A percentile compares a stretch with the other conserved stretches of the same genome.
Evolutionary conservation across 2,113 vertebrate species (phyloP).

Genomic region (Sclerurus mexicanus): DNA sequence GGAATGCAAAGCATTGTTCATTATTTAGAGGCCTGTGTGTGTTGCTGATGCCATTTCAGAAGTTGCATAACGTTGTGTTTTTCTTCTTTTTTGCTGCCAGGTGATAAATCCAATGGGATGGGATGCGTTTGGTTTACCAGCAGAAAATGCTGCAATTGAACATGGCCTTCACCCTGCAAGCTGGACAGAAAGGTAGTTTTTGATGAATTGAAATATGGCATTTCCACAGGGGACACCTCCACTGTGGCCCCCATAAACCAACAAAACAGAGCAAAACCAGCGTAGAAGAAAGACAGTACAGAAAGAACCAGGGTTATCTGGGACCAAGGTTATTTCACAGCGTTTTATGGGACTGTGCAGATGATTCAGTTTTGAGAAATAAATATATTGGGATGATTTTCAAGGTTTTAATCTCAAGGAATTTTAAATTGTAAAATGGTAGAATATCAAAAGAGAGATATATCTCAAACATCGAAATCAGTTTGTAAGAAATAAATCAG

Average conservation of each 20-base stretch:
- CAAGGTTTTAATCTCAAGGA: not conserved
- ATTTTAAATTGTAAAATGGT: not conserved
- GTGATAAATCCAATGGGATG: conserved; percentile 98
- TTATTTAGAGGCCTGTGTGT: not conserved
- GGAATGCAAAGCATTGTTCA: not conserved
- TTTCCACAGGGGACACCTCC: not conserved
- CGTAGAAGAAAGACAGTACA: not conserved
- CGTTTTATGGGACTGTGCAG: not conserved
- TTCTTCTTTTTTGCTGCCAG: conserved; percentile 63
- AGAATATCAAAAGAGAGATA: not conserved
- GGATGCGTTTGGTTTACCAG: conserved; percentile 96
- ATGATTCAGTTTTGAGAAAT: not conserved
- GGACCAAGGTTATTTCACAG: not conserved
- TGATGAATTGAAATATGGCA: not conserved
- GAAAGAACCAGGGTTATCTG: not conserved
- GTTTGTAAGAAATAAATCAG: not conserved
- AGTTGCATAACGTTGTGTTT: not conserved
- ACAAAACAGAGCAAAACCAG: not conserved
- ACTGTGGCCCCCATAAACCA: not conserved
- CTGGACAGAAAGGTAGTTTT: conserved; percentile 88
- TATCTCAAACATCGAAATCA: not conserved
- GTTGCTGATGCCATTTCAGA: not conserved
- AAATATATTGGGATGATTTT: not conserved
- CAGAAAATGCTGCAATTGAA: conserved; percentile 95
- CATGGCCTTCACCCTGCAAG: conserved; percentile 86